Evolutionary conservation across 1,140 invertebrate species (phyloP).

Genomic region (Sarcophaga peregrina): DNA sequence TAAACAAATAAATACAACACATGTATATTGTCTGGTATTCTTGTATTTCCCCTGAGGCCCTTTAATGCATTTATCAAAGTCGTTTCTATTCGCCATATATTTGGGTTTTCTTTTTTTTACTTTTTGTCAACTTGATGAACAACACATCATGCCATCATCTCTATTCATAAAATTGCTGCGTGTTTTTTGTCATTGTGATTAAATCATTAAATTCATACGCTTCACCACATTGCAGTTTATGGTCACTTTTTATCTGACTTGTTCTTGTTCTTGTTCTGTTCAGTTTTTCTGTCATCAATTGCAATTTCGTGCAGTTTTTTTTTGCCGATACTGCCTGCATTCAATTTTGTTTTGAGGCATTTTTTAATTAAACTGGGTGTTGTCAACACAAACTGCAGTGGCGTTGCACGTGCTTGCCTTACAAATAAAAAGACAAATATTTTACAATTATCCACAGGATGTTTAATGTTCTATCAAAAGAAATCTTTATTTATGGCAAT

Average conservation of each 20-base stretch:
- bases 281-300: conserved; percentile 4
- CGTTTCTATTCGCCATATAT: not conserved
- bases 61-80: conserved; percentile 36
- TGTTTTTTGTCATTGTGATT: conserved; percentile 46
- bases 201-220: conserved; percentile 49
- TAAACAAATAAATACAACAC: conserved; percentile 38
- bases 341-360: conserved; percentile 30
- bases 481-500: conserved; percentile 21
- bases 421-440: conserved; percentile 34
- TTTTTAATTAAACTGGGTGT: conserved; percentile 43
- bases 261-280: not conserved
- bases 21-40: conserved; percentile 31
- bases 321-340: not conserved
- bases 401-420: conserved; percentile 32
- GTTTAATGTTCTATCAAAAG: conserved; percentile 37
- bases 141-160: not conserved
- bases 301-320: conserved; percentile 4
- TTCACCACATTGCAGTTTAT: conserved; percentile 33
- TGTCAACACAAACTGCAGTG: conserved; percentile 32
- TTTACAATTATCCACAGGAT: conserved; percentile 42
- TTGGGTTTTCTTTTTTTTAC: not conserved
- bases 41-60: conserved; percentile 30
- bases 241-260: not conserved
- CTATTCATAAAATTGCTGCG: not conserved
- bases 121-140: conserved; percentile 41